phyloP scores from a whole-genome alignment of 1,140 invertebrate species.

The Cyrtorhinus lividipennis region DNA sequence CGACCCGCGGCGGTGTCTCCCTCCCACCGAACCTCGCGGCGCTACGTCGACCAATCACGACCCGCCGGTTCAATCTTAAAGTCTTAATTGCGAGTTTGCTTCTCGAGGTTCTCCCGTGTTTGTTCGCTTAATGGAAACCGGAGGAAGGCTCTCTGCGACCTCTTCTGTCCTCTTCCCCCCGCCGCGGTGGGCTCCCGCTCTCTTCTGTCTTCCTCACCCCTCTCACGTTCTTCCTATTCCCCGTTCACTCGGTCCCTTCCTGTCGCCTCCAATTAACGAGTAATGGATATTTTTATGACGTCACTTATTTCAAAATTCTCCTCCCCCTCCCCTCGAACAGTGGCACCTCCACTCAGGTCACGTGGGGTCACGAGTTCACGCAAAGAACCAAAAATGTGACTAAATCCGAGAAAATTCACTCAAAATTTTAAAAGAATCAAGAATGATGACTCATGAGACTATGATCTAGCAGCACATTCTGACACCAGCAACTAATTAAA shows the following conservation, averaged over 20 bases:
- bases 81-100: slow-evolving; percentile 4
- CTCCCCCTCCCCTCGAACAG: too few species aligned
- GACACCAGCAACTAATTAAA: too few species aligned
- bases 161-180: not conserved
- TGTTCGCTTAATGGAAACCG: slow-evolving; percentile 8
- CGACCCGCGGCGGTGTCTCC: not conserved
- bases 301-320: too few species aligned
- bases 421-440: too few species aligned
- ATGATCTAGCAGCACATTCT: too few species aligned
- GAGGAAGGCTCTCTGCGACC: not conserved
- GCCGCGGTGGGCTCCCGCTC: too few species aligned
- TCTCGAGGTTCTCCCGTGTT: slow-evolving; percentile 6
- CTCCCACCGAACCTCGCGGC: not conserved
- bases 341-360: too few species aligned
- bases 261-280: not conserved
- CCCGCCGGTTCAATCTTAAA: slow-evolving; percentile 9
- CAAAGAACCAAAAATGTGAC: too few species aligned
- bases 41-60: not conserved
- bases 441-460: too few species aligned
- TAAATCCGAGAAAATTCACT: too few species aligned
- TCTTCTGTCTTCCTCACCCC: not conserved
- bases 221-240: not conserved
- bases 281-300: not conserved
- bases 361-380: too few species aligned
- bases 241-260: not conserved